Conservation (phyloP, 2,888 invertebrate species). For the Melolontha melolontha region DNA sequence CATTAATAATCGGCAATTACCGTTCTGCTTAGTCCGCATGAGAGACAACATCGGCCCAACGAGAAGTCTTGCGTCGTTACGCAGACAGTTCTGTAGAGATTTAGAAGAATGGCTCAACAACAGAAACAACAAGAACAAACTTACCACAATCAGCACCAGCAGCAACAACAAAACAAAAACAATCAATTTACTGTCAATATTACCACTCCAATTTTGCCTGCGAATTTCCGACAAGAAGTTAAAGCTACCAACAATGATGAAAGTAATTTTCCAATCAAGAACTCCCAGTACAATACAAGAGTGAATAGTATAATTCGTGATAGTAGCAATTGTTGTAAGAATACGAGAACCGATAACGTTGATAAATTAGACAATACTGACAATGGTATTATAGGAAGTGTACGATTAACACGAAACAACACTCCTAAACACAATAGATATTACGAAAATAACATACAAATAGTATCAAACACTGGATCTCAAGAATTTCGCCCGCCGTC, state of each 20-base stretch:
- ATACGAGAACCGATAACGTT: constrained; percentile 13
- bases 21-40: constrained; percentile 58
- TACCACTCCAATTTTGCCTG: constrained; percentile 42
- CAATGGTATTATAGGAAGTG: too few relatives aligned
- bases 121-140: not conserved
- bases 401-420: constrained; percentile 10
- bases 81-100: constrained; percentile 65
- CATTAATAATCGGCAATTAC: constrained; percentile 55
- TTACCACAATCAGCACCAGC: constrained; percentile 18
- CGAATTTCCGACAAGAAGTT: constrained; percentile 2
- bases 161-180: constrained; percentile 32
- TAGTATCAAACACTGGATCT: too few relatives aligned
- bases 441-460: constrained; percentile 19
- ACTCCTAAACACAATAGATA: constrained; percentile 9
- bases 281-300: not conserved
- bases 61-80: constrained; percentile 59
- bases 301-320: not conserved
- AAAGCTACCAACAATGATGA: not conserved
- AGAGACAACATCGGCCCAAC: constrained; percentile 54
- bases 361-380: too few relatives aligned
- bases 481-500: too few relatives aligned
- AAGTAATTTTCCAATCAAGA: not conserved
- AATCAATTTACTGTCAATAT: constrained; percentile 23
- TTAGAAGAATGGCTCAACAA: constrained; percentile 64
- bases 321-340: constrained; percentile 22